Conservation (phyloP, 2,797 vertebrate genomes). For the Falco rusticolus region DNA sequence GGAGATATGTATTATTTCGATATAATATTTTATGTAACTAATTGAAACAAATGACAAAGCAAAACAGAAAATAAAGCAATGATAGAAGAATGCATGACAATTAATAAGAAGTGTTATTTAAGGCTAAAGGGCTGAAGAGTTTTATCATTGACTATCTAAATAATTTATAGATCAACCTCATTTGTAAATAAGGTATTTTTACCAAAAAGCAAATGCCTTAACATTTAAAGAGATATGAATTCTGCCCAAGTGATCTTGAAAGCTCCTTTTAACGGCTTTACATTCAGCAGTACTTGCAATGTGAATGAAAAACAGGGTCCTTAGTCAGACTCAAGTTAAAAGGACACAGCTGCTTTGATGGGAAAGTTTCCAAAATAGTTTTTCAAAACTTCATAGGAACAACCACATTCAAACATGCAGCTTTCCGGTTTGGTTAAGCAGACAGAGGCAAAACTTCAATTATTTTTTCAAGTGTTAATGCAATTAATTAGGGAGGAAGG, state of each 20-base stretch:
- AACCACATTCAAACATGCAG: background rate
- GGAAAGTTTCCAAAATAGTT: background rate
- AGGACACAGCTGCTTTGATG: background rate
- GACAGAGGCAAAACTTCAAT: background rate
- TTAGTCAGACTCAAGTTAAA: background rate
- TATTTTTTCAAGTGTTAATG: background rate
- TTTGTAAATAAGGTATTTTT: background rate
- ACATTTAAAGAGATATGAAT: background rate
- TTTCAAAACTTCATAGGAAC: background rate
- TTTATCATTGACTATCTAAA: background rate
- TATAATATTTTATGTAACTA: background rate
- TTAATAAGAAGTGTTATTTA: background rate
- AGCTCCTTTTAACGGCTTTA: background rate
- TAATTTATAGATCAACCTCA: background rate
- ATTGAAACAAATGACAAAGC: background rate
- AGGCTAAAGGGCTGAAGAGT: background rate
- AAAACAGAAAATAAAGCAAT: background rate
- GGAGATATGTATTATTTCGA: background rate
- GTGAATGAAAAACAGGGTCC: background rate
- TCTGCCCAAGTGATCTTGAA: background rate
- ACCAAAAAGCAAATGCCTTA: background rate
- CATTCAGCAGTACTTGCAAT: background rate
- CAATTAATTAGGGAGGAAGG: background rate
- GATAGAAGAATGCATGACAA: background rate
- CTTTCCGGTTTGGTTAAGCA: rapidly evolving